phyloP scores from a whole-genome alignment of 1,140 invertebrate genomes.

The Hirudo medicinalis region DNA sequence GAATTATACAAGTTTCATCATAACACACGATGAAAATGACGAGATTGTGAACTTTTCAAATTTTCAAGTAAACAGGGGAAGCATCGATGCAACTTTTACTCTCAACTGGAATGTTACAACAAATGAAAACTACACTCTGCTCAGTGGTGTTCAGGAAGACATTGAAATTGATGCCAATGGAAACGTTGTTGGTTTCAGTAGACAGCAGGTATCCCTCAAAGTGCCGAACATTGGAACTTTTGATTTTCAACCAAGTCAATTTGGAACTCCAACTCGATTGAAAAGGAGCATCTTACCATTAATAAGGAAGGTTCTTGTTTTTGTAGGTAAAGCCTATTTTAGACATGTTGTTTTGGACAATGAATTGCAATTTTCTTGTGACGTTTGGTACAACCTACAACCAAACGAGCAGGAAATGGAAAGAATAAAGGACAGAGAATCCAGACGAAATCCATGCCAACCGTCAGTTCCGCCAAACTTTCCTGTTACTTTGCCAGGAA shows the following conservation, averaged over 20 bases:
- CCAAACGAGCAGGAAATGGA: background rate
- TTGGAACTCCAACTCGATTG: background rate
- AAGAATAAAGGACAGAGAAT: background rate
- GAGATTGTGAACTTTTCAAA: background rate
- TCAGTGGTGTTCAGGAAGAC: background rate
- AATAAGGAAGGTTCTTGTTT: background rate
- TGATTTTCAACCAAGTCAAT: background rate
- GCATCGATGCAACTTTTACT: background rate
- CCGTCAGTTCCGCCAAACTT: background rate
- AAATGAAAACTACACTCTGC: background rate
- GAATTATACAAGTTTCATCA: background rate
- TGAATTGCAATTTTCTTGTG: background rate
- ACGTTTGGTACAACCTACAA: background rate
- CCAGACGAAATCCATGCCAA: background rate
- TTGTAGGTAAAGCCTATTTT: background rate
- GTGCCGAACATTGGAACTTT: background rate
- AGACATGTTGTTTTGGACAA: background rate
- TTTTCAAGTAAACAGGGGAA: background rate
- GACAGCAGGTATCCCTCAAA: background rate
- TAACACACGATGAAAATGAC: background rate
- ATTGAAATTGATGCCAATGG: slow-evolving; percentile 2
- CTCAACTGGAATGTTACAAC: background rate
- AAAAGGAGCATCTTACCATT: background rate
- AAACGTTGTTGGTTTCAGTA: background rate
- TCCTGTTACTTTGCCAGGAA: background rate